Evolutionary conservation across 2,888 invertebrate genomes (phyloP), one percentile per base, ranked within the genome.

Genomic region (Sarcophaga variegata): DNA sequence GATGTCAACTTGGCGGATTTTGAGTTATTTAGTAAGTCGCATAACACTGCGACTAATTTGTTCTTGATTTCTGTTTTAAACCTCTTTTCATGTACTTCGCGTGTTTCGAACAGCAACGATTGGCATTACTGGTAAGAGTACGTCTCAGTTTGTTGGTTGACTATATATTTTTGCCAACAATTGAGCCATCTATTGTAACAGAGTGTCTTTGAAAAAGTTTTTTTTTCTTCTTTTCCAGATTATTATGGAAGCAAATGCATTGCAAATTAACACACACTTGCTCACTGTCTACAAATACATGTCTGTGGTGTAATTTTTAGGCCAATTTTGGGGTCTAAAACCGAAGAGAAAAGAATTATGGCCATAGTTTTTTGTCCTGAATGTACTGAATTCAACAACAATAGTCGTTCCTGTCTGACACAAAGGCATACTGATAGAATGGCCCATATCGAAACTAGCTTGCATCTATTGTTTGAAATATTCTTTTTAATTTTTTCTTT

Each of bases 341-440:
- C 75, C 54, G n/a, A 78, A 78, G 37, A 37, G 37, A 80, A 17
- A 81, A 71, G 82, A 88, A 85, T 88, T 88, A 88, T 88, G 82
- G 79, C 79, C 49, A 79, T 78, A 86, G 86, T 85, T 89, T 89
- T 83, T 89, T 89, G 87, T 63, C 86, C 85, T 79, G 69, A 87
- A 85, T 89, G 76, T 69, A 60, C 84, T 80, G 8, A 37, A 84
- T 80, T 37, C 75, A 64, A 54, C 64, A 69, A 60, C 63, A 22
- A n/a, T 14, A 54, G 5, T 54, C 17, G 54, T 54, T 49, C 47
- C 17, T n/a, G 25, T 20, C 5, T 54, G 54, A 45, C 3, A 80
- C 4, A 71, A 2, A 27, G 0, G 2, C 25, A 63, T 2, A 64
- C 25, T n/a, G 22, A 20, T 6, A 20, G 27, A 17, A 20, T 5